Evolutionary conservation across 2,888 invertebrate species (phyloP), one percentile per base, ranked within the genome.

Genomic region (Liodrosophila aerea): DNA sequence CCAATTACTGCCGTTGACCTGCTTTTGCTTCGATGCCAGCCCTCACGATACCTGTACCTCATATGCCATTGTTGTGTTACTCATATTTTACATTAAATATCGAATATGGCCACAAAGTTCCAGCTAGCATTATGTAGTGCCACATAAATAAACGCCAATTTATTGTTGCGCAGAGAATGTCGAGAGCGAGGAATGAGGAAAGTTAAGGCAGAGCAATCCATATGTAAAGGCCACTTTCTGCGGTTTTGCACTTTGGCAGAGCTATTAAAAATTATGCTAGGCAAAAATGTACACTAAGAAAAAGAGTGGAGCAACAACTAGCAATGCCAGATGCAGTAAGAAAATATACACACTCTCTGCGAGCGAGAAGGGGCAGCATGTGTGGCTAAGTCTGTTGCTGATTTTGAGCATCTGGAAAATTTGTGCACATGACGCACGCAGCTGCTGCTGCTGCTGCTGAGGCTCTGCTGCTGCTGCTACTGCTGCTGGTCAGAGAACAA

Each of bases 341-440:
- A 36, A 61, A 64, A 61, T 41, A 45, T 57, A 40, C 12, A 40
- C 29, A 56, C 13, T 43, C 11, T 41, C 9, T 4, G 13, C 12
- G 27, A 43, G 39, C 22, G 11, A 29, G 39, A 47, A 49, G 27
- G 11, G 16, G 22, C 12, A 13, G 4, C 15, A 13, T 31, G 57
- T 7, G 39, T 16, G 41, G 29, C 13, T 36, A 30, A 30, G 15
- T 31, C 15, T 36, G 37, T 18, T 37, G 36, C 9, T 36, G 36
- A 1, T 36, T 12, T 56, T 22, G 62, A 81, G 82, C 80, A 81
- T 81, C 80, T 81, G 81, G 77, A 82, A 82, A 80, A 73, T 76
- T 64, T 80, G 67, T 71, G 62, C 75, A 68, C 70, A 78, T 78
- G 81, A 80, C 78, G 76, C 81, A 78, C 76, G 72, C 74, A 74